Percentiles rank a stretch among this genome's conserved stretches.
Conservation (phyloP, 2,888 invertebrate species). For the Limnephilus lunatus region DNA sequence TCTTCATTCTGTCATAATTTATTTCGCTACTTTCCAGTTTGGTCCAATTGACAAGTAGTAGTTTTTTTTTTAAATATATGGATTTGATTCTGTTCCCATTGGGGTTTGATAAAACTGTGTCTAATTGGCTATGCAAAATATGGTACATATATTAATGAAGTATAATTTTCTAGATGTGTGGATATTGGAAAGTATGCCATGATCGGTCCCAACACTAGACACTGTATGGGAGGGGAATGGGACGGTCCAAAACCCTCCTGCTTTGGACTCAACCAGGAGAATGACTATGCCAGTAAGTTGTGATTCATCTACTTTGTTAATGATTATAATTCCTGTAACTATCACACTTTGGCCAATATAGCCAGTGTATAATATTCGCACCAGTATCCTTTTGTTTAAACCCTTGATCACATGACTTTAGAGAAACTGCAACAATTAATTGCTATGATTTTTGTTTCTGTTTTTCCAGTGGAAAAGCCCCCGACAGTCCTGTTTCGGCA, state of each 20-base stretch:
- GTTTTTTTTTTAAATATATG: no score
- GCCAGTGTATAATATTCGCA: no score
- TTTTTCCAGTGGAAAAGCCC: conserved; percentile 86
- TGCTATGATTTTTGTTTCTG: neutral
- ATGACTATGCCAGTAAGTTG: conserved; percentile 89
- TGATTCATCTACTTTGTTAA: neutral
- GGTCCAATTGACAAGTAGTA: no score
- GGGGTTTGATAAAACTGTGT: neutral
- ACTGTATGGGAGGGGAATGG: conserved; percentile 89
- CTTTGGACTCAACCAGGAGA: conserved; percentile 89
- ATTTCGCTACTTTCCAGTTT: no score
- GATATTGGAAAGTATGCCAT: conserved; percentile 93
- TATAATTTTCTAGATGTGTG: conserved; percentile 79
- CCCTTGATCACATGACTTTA: neutral
- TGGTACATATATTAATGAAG: neutral
- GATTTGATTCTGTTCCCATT: neutral
- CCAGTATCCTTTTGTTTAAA: neutral
- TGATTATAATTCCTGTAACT: neutral
- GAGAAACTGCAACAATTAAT: neutral
- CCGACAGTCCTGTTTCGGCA: conserved; percentile 91
- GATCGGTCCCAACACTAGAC: conserved; percentile 84
- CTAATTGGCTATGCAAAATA: neutral
- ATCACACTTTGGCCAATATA: no score
- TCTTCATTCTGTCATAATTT: no score
- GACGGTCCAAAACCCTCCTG: conserved; percentile 88